Evolutionary conservation across 2,113 vertebrate species (phyloP).

Genomic region (Anser cygnoides): DNA sequence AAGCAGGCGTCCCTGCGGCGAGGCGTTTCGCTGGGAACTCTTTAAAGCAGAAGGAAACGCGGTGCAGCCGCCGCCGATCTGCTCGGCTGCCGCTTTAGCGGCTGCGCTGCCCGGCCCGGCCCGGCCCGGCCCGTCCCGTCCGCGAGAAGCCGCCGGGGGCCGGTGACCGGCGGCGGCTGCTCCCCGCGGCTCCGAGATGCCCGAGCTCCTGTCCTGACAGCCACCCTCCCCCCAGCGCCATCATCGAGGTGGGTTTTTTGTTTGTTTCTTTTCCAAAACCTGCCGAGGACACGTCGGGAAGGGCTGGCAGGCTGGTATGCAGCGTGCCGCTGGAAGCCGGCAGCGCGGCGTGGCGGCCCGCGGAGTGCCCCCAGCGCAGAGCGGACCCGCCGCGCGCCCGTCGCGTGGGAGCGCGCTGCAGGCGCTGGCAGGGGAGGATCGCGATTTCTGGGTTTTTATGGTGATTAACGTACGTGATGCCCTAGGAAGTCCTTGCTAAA

Average conservation of each 20-base stretch:
- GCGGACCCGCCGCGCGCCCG: background rate
- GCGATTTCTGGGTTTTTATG: background rate
- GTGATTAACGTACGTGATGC: background rate
- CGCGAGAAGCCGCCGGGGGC: too few species aligned
- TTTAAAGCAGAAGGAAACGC: background rate
- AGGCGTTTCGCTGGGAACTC: background rate
- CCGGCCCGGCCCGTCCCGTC: too few species aligned
- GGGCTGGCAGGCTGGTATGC: background rate
- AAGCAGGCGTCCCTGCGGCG: too few species aligned
- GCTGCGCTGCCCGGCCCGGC: background rate
- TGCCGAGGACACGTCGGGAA: accelerated
- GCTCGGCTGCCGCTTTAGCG: background rate
- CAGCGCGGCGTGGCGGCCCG: background rate
- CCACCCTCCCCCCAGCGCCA: background rate
- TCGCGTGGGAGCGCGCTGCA: background rate
- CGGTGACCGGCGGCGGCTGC: too few species aligned
- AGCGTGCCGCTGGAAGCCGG: background rate
- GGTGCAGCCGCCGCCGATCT: background rate
- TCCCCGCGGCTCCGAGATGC: too few species aligned
- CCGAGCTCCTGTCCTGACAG: background rate
- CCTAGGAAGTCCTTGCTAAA: background rate
- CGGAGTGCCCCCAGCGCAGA: background rate
- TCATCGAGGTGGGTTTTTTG: background rate
- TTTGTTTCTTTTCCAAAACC: background rate
- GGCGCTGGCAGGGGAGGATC: background rate